Evolutionary conservation across 2,888 invertebrate genomes (phyloP).

Genomic region (Drosophila prolongata): DNA sequence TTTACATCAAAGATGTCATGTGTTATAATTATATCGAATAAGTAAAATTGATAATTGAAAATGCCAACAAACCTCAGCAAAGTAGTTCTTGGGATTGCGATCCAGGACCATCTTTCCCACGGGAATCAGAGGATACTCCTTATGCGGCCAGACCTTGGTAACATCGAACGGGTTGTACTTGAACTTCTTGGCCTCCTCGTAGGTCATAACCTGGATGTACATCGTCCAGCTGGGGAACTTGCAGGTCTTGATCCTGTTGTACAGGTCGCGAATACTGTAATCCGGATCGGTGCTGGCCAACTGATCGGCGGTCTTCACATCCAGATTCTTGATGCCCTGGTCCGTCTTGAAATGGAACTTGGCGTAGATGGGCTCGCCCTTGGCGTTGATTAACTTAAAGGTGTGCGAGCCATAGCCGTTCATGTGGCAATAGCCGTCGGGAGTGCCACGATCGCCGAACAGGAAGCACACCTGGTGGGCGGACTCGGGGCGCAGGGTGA

Average conservation of each 20-base stretch:
- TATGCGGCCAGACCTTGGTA: slow-evolving; percentile 96
- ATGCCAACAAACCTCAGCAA: slow-evolving; percentile 87
- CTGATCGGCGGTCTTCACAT: slow-evolving; percentile 84
- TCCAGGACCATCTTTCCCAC: slow-evolving; percentile 95
- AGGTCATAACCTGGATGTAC: slow-evolving; percentile 95
- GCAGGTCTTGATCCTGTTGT: slow-evolving; percentile 92
- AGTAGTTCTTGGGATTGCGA: slow-evolving; percentile 96
- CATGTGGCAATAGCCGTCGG: slow-evolving; percentile 96
- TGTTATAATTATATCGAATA: too few relatives aligned
- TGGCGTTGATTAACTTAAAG: slow-evolving; percentile 93
- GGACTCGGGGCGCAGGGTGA: slow-evolving; percentile 93
- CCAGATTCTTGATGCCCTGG: slow-evolving; percentile 94
- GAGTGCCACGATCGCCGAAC: slow-evolving; percentile 96
- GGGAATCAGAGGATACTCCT: slow-evolving; percentile 93
- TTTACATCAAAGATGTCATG: too few relatives aligned
- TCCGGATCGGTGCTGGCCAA: slow-evolving; percentile 93
- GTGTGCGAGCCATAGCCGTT: slow-evolving; percentile 98
- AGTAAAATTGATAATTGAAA: neutral
- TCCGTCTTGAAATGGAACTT: slow-evolving; percentile 98
- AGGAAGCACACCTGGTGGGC: slow-evolving; percentile 94
- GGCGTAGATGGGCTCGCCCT: slow-evolving; percentile 91
- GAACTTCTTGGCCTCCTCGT: slow-evolving; percentile 91
- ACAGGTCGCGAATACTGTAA: slow-evolving; percentile 94
- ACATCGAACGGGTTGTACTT: slow-evolving; percentile 96
- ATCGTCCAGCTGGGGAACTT: slow-evolving; percentile 92